Evolutionary conservation across 2,113 vertebrate species (phyloP).

Genomic region (Myrmecobius fasciatus): DNA sequence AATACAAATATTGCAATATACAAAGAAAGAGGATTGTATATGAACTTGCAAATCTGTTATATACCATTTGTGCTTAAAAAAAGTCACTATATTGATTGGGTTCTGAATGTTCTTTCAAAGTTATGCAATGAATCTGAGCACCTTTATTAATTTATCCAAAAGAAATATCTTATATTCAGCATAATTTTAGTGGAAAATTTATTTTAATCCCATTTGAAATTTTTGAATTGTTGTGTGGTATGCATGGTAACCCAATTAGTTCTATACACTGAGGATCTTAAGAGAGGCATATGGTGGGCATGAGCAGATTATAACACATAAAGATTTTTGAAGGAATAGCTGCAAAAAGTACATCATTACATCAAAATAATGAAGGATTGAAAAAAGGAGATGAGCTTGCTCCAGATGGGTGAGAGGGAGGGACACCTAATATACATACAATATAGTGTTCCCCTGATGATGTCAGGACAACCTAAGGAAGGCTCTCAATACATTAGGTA

Average conservation of each 20-base stretch:
- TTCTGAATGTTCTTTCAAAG: not conserved
- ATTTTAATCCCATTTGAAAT: not conserved
- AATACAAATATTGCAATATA: not conserved
- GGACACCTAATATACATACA: not conserved
- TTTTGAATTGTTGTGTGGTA: not conserved
- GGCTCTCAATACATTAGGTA: not conserved
- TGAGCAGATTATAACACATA: not conserved
- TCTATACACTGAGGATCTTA: not conserved
- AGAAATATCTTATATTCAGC: not conserved
- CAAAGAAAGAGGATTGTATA: not conserved
- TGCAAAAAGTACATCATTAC: not conserved
- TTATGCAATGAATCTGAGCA: not conserved
- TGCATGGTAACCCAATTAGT: not conserved
- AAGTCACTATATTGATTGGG: not conserved
- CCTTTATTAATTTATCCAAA: too few relatives aligned
- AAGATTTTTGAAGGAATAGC: not conserved
- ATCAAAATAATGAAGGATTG: not conserved
- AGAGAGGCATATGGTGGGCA: not conserved
- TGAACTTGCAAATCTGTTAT: not conserved
- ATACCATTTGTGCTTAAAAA: not conserved
- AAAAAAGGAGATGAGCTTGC: not conserved
- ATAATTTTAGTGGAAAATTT: not conserved
- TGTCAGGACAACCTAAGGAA: not conserved
- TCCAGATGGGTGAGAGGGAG: not conserved
- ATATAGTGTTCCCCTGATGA: not conserved